Evolutionary conservation across 2,888 invertebrate species (phyloP), one percentile per base, ranked within the genome.

Genomic region (Galeopsomyia nigrocyanea): DNA sequence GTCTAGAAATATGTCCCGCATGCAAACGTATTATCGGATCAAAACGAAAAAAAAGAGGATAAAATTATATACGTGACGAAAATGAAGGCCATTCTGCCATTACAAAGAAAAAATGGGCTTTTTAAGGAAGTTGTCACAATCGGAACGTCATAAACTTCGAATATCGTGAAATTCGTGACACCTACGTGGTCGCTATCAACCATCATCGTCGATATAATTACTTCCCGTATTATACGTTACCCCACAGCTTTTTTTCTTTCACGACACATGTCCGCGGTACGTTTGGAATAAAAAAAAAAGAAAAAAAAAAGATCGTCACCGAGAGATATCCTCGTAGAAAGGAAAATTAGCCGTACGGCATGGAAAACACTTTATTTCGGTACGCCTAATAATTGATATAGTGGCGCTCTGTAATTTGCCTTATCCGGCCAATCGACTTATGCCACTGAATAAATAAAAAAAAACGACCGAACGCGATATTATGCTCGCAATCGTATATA

Each of bases 301-400:
- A 6, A 10, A 39, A 49, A 3, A 17, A 9, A 51, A 51, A 51
- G 74, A 74, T 74, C 47, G 60, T 14, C 49, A 16, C 10, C 16
- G 7, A 6, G 19, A 74, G 74, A 74, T 74, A 58, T 13, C 57
- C 0, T 26, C 22, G 65, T 57, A 53, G 66, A 68, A 74, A 62
- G 56, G 55, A 71, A 74, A 67, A 74, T 74, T 70, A 63, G 67
- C 46, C 62, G 26, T 26, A 5, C 26, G 5, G 26, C 58, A 19
- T 53, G 31, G 53, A 58, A 39, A 70, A 46, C 58, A 66, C 53
- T 70, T 63, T 66, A 73, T 69, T 73, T 61, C 70, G 39, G 62
- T 62, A 57, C 55, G 5, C 58, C 63, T 62, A 70, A 67, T 70
- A 67, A 74, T 74, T 71, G 63, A 71, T 64, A 56, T 64, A 56